phyloP scores from a whole-genome alignment of 1,140 invertebrate genomes.

The Drosophila aff. region DNA sequence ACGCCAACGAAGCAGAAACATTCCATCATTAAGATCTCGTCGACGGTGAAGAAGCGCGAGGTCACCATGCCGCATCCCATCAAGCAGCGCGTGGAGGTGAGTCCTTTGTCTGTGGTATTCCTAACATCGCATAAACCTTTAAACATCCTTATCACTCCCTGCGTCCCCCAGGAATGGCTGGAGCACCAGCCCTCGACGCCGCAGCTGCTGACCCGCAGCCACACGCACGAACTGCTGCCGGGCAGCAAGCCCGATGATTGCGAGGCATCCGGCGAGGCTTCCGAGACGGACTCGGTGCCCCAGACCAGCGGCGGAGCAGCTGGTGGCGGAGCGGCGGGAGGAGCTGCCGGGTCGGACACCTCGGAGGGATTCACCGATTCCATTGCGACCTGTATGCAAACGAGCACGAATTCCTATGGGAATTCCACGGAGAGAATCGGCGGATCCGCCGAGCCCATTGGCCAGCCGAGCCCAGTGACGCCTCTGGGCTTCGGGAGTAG shows the following conservation, averaged over 20 bases:
- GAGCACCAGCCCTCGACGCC: constrained; percentile 77
- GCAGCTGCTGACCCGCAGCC: constrained; percentile 54
- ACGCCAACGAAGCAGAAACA: constrained; percentile 84
- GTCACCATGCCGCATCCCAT: constrained; percentile 76
- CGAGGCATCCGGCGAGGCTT: constrained; percentile 96
- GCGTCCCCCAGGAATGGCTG: constrained; percentile 73
- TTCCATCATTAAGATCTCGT: constrained; percentile 81
- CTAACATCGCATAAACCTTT: background rate
- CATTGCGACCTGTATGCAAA: constrained; percentile 87
- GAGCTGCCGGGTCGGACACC: constrained; percentile 87
- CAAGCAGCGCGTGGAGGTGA: constrained; percentile 82
- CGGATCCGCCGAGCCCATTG: constrained; percentile 80
- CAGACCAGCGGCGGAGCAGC: constrained; percentile 35
- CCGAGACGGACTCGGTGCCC: constrained; percentile 89
- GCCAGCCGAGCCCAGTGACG: constrained; percentile 28
- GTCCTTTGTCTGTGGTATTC: background rate
- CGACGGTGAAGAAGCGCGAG: constrained; percentile 83
- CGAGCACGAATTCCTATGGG: constrained; percentile 86
- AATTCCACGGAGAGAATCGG: constrained; percentile 87
- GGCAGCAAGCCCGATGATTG: constrained; percentile 86
- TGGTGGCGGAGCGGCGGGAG: constrained; percentile 61
- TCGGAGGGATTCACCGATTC: constrained; percentile 91
- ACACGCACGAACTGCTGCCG: constrained; percentile 35
- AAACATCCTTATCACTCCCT: background rate
- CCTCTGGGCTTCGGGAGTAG: constrained; percentile 71